Conservation (phyloP, 1,140 invertebrate genomes). For the Brachionus asplanchnoidis region DNA sequence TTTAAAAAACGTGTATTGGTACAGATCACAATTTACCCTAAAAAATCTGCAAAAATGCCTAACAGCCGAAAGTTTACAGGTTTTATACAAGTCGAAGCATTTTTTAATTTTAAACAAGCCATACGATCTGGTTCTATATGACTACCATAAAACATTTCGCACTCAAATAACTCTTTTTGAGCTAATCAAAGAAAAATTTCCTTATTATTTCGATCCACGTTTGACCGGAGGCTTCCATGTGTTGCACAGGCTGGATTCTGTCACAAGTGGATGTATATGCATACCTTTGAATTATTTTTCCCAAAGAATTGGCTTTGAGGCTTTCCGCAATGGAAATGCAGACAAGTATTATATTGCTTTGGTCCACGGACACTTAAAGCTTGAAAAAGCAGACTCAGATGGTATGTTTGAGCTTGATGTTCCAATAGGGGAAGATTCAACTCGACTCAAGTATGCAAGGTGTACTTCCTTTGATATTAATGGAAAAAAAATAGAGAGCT, state of each 20-base stretch:
- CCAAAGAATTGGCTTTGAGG: constrained; percentile 1
- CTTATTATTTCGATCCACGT: constrained; percentile 31
- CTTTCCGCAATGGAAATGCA: neutral
- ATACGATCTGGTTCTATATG: constrained; percentile 22
- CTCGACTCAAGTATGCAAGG: neutral
- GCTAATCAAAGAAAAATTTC: constrained; percentile 38
- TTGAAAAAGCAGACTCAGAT: neutral
- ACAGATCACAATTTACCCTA: neutral
- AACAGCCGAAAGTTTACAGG: neutral
- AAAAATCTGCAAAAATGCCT: constrained; percentile 12
- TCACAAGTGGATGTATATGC: constrained; percentile 39
- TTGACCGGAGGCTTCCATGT: constrained; percentile 37
- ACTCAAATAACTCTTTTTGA: neutral
- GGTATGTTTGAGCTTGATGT: neutral
- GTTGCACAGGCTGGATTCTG: constrained; percentile 15
- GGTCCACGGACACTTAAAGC: constrained; percentile 5
- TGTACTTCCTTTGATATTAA: constrained; percentile 18
- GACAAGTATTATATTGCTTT: constrained; percentile 34
- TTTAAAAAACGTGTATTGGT: constrained; percentile 34
- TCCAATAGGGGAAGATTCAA: constrained; percentile 28
- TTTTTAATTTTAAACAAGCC: constrained; percentile 34
- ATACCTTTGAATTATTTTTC: constrained; percentile 4
- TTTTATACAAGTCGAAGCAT: constrained; percentile 28
- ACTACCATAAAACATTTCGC: constrained; percentile 3
- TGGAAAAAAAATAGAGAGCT: neutral